Evolutionary conservation across 2,888 invertebrate species (phyloP).

Genomic region (Cosmopolites sordidus): DNA sequence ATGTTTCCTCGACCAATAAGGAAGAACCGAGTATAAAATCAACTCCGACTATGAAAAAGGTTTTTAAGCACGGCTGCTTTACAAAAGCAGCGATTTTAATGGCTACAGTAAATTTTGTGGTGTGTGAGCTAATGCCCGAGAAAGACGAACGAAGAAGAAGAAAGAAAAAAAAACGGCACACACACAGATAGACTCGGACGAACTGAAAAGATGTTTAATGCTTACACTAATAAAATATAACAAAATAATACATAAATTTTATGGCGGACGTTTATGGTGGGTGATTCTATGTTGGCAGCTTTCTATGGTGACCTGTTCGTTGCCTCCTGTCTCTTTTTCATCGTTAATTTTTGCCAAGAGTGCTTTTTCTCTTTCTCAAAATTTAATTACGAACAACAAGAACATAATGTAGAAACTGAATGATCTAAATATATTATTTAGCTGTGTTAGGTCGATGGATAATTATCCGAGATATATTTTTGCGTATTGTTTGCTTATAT

Average conservation of each 20-base stretch:
- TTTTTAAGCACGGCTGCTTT: constrained; percentile 11
- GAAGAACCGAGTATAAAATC: constrained; percentile 12
- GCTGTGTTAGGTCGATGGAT: too few relatives aligned
- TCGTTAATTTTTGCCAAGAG: too few relatives aligned
- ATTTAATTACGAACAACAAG: too few relatives aligned
- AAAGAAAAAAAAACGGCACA: too few relatives aligned
- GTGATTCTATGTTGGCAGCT: constrained; percentile 7
- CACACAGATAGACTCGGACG: background rate
- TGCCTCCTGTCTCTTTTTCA: too few relatives aligned
- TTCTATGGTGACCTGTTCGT: constrained; percentile 8
- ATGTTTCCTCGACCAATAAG: constrained; percentile 8
- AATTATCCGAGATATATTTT: too few relatives aligned
- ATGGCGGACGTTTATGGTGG: constrained; percentile 21
- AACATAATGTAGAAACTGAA: too few relatives aligned
- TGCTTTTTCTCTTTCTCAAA: too few relatives aligned
- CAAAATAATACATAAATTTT: constrained; percentile 24
- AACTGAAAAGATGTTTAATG: constrained; percentile 13
- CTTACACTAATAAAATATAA: constrained; percentile 23
- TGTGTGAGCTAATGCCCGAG: too few relatives aligned
- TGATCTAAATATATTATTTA: too few relatives aligned
- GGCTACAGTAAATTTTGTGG: constrained; percentile 13
- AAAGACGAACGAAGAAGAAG: too few relatives aligned
- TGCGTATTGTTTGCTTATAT: too few relatives aligned
- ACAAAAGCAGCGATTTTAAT: constrained; percentile 17
- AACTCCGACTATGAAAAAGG: constrained; percentile 14